Evolutionary conservation across 2,113 vertebrate species (phyloP).

Genomic region (Tragelaphus buxtoni): DNA sequence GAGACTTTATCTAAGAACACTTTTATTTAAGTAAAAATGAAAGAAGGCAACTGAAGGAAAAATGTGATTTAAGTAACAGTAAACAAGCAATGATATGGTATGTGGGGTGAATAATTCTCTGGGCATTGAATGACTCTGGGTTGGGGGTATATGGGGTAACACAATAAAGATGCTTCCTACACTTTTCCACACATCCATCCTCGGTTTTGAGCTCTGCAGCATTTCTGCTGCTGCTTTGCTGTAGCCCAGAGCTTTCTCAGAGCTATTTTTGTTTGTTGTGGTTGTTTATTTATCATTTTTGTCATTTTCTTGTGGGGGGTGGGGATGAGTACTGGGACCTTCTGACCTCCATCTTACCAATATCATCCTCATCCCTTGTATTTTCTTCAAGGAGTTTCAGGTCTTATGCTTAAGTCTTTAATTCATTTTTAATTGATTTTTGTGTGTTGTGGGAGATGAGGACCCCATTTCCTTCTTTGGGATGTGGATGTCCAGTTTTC

Average conservation of each 20-base stretch:
- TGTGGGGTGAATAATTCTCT: background rate
- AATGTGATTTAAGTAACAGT: too few species aligned
- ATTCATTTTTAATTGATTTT: background rate
- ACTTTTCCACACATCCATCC: background rate
- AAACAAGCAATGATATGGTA: background rate
- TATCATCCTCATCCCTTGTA: background rate
- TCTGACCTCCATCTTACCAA: background rate
- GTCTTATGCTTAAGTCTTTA: background rate
- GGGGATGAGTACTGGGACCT: background rate
- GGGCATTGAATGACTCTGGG: background rate
- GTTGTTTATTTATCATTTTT: background rate
- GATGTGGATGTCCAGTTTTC: background rate
- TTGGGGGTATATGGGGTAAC: background rate
- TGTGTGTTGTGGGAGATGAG: too few species aligned
- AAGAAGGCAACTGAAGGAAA: background rate
- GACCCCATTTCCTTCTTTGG: too few species aligned
- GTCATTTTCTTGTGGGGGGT: fast-evolving
- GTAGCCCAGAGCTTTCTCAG: background rate
- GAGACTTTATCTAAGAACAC: background rate
- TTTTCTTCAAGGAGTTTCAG: too few species aligned
- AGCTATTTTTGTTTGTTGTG: background rate
- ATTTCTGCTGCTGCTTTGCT: background rate
- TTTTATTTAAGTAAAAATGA: background rate
- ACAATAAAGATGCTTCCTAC: background rate
- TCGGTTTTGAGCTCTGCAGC: background rate